These are phyloP conservation scores for Drosophila ustulata DNA, from an alignment of 2,888 invertebrate genomes.

Conservation along the genomic window DNA sequence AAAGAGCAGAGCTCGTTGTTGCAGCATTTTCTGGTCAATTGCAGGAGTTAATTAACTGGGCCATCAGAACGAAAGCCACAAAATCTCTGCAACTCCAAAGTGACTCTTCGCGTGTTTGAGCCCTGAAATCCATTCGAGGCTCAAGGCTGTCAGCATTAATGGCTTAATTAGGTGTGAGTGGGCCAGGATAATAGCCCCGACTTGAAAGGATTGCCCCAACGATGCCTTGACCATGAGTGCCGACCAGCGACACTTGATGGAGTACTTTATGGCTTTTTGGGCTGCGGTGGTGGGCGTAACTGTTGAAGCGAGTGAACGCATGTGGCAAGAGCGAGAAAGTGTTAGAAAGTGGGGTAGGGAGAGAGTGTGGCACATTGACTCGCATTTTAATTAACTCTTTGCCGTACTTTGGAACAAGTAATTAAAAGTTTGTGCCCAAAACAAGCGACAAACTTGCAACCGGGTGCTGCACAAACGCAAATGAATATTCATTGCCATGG, in stretches of 20 bases:
- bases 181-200: slow-evolving; percentile 12
- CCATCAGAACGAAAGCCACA: slow-evolving; percentile 1
- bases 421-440: slow-evolving; percentile 26
- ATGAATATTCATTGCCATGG: neutral
- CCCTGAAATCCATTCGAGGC: slow-evolving; percentile 6
- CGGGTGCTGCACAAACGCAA: slow-evolving; percentile 12
- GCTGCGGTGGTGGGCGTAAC: neutral
- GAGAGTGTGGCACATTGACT: neutral
- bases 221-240: slow-evolving; percentile 5
- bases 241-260: slow-evolving; percentile 18
- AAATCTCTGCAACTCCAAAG: slow-evolving; percentile 8
- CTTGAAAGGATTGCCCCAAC: slow-evolving; percentile 27
- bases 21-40: slow-evolving; percentile 23
- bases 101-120: slow-evolving; percentile 8
- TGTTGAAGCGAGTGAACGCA: neutral
- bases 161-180: slow-evolving; percentile 36
- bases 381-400: slow-evolving; percentile 28
- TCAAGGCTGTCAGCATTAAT: slow-evolving; percentile 17
- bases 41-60: slow-evolving; percentile 37
- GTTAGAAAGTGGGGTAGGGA: too few relatives aligned
- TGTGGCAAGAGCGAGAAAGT: slow-evolving; percentile 10
- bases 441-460: slow-evolving; percentile 19
- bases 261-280: slow-evolving; percentile 7
- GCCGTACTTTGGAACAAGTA: slow-evolving; percentile 13
- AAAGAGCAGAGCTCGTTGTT: slow-evolving; percentile 4